Conservation (phyloP, 92 coral and sea anemone genomes). For the Epizoanthus ramosus region DNA sequence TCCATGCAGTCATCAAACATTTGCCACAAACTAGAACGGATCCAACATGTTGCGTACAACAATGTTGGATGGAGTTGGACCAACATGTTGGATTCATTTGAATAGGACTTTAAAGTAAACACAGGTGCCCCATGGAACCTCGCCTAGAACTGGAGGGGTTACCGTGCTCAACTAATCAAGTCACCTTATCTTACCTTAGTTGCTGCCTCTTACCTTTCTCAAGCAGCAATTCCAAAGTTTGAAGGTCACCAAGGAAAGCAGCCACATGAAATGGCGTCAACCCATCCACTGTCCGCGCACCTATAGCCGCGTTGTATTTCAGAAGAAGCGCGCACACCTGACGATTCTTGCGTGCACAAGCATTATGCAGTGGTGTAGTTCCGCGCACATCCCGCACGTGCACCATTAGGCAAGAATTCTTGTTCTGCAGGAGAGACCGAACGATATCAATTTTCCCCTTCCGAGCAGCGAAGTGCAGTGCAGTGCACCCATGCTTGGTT, state of each 20-base stretch:
- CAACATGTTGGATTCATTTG: too few relatives aligned
- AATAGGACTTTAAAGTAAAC: too few relatives aligned
- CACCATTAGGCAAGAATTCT: not conserved
- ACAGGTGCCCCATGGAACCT: too few relatives aligned
- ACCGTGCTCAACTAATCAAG: too few relatives aligned
- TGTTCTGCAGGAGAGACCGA: constrained; percentile 16
- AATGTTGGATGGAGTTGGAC: too few relatives aligned
- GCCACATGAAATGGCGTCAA: constrained; percentile 25
- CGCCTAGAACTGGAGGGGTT: too few relatives aligned
- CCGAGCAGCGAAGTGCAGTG: constrained; percentile 35
- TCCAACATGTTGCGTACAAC: too few relatives aligned
- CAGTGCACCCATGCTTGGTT: constrained; percentile 21
- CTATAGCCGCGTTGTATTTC: constrained; percentile 28
- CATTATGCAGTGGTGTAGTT: constrained; percentile 25
- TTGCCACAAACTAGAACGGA: too few relatives aligned
- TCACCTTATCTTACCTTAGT: too few relatives aligned
- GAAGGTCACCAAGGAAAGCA: constrained; percentile 12
- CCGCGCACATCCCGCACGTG: constrained; percentile 23
- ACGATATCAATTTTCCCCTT: not conserved
- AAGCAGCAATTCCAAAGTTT: constrained; percentile 2
- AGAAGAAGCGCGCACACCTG: constrained; percentile 14
- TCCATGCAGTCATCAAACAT: too few relatives aligned
- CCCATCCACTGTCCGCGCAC: not conserved
- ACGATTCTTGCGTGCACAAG: constrained; percentile 2
- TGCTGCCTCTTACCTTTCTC: constrained; percentile 13